These are phyloP conservation scores for Troglohyphantes excavatus DNA, from an alignment of 2,888 invertebrate genomes.

Conservation along the genomic window DNA sequence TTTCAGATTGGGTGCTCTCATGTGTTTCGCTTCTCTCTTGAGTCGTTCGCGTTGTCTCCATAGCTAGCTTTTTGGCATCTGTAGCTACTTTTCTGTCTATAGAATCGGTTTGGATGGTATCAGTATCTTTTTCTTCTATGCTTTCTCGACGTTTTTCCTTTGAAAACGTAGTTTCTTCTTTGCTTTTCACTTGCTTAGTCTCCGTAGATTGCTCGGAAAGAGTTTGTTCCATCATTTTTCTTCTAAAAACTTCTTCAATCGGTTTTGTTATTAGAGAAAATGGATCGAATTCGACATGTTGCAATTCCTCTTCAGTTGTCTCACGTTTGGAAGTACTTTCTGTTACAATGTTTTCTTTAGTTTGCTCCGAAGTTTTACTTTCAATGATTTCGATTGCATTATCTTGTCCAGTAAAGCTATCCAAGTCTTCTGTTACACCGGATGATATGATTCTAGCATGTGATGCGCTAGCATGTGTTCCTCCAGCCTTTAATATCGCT, in stretches of 20 bases:
- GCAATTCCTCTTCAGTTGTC: conserved; percentile 32
- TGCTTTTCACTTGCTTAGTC: conserved; percentile 8
- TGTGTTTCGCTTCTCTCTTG: conserved; percentile 32
- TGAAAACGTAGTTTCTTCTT: conserved; percentile 11
- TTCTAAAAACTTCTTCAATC: conserved; percentile 65
- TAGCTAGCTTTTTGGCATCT: conserved; percentile 69
- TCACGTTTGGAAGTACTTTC: conserved; percentile 34
- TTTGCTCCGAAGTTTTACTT: conserved; percentile 5
- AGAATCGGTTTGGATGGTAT: conserved; percentile 30
- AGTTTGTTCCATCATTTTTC: conserved; percentile 44
- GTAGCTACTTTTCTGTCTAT: conserved; percentile 66
- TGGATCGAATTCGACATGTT: conserved; percentile 55
- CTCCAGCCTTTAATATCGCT: conserved; percentile 63
- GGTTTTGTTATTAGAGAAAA: conserved; percentile 74
- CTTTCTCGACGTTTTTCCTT: conserved; percentile 35
- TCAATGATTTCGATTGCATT: conserved; percentile 56
- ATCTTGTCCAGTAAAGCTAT: conserved; percentile 51
- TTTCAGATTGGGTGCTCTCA: conserved; percentile 17
- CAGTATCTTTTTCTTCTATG: conserved; percentile 15
- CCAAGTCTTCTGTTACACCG: conserved; percentile 65
- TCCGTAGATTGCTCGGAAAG: conserved; percentile 5
- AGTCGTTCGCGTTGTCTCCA: conserved; percentile 16
- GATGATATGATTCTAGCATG: conserved; percentile 60
- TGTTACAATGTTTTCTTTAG: conserved; percentile 1
- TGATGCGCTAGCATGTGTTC: conserved; percentile 29